These are phyloP conservation scores for Lepilemur septentrionalis DNA, from an alignment of 2,797 vertebrate species.

Conservation along the genomic window DNA sequence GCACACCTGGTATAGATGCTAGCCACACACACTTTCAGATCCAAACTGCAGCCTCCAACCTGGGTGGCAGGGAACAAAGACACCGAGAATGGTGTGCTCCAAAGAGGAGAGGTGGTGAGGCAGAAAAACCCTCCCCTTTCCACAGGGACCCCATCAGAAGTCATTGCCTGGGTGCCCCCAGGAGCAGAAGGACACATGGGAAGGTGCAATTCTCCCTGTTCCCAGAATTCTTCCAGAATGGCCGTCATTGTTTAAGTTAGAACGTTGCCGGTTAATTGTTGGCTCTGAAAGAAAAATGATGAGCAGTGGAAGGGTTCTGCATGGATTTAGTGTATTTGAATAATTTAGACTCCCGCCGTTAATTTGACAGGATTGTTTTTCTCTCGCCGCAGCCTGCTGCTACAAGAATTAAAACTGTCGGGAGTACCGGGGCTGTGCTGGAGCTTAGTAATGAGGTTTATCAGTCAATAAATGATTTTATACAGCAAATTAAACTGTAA, in stretches of 20 bases:
- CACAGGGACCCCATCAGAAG: neutral
- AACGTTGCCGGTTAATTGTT: conserved; percentile 97
- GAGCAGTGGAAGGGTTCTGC: conserved; percentile 91
- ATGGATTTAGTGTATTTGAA: conserved; percentile 99
- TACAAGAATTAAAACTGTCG: conserved; percentile 94
- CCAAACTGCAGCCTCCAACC: neutral
- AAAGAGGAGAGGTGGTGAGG: neutral
- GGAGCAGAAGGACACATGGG: conserved; percentile 19
- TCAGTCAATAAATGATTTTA: conserved; percentile 95
- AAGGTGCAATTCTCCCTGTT: conserved; percentile 2
- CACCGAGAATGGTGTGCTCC: neutral
- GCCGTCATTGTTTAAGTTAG: conserved; percentile 96
- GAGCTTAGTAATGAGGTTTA: conserved; percentile 90
- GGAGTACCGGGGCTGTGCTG: conserved; percentile 87
- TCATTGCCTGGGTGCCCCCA: neutral
- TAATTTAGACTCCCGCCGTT: conserved; percentile 97
- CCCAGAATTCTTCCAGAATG: conserved; percentile 83
- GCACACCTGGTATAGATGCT: conserved; percentile 65
- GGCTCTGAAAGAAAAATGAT: conserved; percentile 97
- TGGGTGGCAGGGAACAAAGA: neutral
- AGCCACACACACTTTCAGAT: neutral
- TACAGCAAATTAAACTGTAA: conserved; percentile 96
- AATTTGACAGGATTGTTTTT: conserved; percentile 98
- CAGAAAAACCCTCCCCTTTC: neutral
- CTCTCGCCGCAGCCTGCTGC: conserved; percentile 94